Percentiles rank a stretch among this genome's conserved stretches.
These are phyloP conservation scores for Hyposoter dolosus DNA, from an alignment of 2,888 invertebrate species.

Conservation along the genomic window DNA sequence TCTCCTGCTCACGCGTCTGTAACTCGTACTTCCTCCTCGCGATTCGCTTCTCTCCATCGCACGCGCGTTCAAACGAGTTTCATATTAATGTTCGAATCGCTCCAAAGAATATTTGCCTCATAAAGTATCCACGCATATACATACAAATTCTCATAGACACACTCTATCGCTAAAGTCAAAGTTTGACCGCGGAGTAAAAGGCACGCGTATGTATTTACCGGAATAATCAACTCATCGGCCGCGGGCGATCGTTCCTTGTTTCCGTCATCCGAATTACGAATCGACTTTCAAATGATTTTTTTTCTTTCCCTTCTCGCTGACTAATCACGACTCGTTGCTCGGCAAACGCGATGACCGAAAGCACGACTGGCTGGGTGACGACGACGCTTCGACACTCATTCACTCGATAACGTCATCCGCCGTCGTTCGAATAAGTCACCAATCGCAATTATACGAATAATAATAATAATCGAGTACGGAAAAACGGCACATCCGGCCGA, in stretches of 20 bases:
- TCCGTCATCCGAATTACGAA: conserved; percentile 5
- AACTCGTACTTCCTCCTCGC: conserved; percentile 20
- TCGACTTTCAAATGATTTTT: conserved; percentile 2
- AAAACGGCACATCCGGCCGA: neutral
- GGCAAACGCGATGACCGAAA: neutral
- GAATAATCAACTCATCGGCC: neutral
- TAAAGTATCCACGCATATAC: neutral
- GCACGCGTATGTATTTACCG: neutral
- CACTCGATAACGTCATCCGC: conserved; percentile 7
- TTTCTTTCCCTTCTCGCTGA: conserved; percentile 1
- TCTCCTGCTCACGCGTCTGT: neutral
- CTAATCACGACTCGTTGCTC: neutral
- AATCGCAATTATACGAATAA: neutral
- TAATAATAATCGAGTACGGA: neutral
- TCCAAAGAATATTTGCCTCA: conserved; percentile 22
- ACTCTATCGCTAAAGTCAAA: neutral
- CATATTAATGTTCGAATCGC: conserved; percentile 45
- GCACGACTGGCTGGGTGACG: neutral
- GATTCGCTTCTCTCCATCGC: conserved; percentile 9
- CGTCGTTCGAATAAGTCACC: neutral
- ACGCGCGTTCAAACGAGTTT: conserved; percentile 39
- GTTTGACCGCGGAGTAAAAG: neutral
- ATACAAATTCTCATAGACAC: neutral
- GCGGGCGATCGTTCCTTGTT: neutral
- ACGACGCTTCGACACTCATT: neutral